These are phyloP conservation scores for Penaeus chinensis DNA, from an alignment of 1,140 invertebrate genomes.

Conservation along the genomic window DNA sequence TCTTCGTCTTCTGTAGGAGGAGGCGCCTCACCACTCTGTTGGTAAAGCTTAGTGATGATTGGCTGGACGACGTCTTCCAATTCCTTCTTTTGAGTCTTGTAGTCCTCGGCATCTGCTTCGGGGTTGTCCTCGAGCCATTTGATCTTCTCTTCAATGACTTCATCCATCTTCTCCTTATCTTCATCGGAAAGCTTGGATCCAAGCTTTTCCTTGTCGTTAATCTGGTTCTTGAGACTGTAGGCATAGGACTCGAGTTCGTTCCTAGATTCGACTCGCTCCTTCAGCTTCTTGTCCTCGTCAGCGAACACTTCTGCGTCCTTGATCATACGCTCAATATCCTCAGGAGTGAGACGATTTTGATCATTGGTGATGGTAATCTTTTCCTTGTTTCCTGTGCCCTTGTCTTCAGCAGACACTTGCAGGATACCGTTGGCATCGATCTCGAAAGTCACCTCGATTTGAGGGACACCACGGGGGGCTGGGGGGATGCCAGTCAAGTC, in stretches of 20 bases:
- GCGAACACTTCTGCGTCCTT: constrained; percentile 87
- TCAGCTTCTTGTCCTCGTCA: constrained; percentile 97
- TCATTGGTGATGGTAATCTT: constrained; percentile 54
- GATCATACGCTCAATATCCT: constrained; percentile 54
- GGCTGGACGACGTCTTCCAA: constrained; percentile 95
- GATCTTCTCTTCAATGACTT: constrained; percentile 94
- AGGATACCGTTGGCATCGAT: constrained; percentile 59
- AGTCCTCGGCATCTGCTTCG: constrained; percentile 93
- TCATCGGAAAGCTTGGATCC: constrained; percentile 90
- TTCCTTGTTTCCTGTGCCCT: constrained; percentile 55
- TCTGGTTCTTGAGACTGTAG: constrained; percentile 97
- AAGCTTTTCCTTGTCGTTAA: constrained; percentile 97
- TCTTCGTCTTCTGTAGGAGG: constrained; percentile 41
- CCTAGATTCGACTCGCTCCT: constrained; percentile 95
- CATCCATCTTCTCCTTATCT: constrained; percentile 93
- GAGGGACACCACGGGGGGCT: constrained; percentile 53
- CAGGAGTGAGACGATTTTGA: constrained; percentile 49
- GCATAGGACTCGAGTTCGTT: constrained; percentile 94
- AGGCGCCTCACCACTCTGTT: constrained; percentile 68
- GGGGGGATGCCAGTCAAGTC: constrained; percentile 55
- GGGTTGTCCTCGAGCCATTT: constrained; percentile 98
- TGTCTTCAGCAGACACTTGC: constrained; percentile 55
- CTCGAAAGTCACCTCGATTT: constrained; percentile 54
- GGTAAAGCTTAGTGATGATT: constrained; percentile 97
- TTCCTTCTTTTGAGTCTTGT: constrained; percentile 97